Conservation (phyloP, 2,888 invertebrate species). For the Busseola fusca region DNA sequence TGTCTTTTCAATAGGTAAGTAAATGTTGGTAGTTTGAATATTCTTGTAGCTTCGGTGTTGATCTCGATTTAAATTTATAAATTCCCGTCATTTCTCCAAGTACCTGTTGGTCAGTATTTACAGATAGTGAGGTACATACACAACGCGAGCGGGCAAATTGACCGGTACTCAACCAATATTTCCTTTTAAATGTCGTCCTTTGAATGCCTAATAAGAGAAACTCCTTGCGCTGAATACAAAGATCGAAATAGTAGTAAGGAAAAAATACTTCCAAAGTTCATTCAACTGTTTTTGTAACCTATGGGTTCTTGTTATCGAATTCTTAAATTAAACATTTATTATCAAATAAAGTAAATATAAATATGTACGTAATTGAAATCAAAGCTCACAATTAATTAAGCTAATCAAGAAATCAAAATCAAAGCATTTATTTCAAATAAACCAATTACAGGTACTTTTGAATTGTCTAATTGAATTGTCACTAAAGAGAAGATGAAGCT, state of each 20-base stretch:
- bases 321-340: slow-evolving; percentile 30
- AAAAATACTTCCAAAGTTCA: slow-evolving; percentile 79
- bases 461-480: too few species aligned
- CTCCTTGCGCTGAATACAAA: slow-evolving; percentile 84
- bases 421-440: too few species aligned
- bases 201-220: slow-evolving; percentile 86
- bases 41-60: background rate
- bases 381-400: background rate
- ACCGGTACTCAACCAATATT: slow-evolving; percentile 77
- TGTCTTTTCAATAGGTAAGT: background rate
- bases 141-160: slow-evolving; percentile 52
- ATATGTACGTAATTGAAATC: slow-evolving; percentile 22
- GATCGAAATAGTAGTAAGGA: slow-evolving; percentile 72
- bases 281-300: slow-evolving; percentile 76
- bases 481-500: too few species aligned
- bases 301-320: slow-evolving; percentile 19
- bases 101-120: slow-evolving; percentile 2
- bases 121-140: slow-evolving; percentile 1
- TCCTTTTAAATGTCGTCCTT: slow-evolving; percentile 86
- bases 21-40: background rate
- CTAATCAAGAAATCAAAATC: background rate
- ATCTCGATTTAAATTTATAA: slow-evolving; percentile 1
- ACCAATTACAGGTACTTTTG: too few species aligned
- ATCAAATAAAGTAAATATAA: slow-evolving; percentile 4
- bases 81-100: slow-evolving; percentile 8